These are phyloP conservation scores for Cromileptes altivelis DNA, from an alignment of 2,113 vertebrate species.

Conservation along the genomic window DNA sequence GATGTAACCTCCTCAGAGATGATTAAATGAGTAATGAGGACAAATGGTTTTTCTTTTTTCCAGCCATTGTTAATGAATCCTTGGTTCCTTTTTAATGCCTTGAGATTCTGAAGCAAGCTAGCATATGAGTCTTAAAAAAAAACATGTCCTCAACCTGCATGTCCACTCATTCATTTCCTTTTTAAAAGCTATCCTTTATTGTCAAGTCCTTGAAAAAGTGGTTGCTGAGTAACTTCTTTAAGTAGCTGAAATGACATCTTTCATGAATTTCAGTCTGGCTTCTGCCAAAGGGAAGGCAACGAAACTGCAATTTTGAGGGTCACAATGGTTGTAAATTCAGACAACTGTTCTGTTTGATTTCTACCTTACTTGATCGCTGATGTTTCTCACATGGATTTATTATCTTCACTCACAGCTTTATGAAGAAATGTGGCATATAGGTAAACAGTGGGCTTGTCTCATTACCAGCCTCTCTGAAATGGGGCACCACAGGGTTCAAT, in stretches of 20 bases:
- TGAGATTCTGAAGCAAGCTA: neutral
- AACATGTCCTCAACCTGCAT: neutral
- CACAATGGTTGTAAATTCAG: neutral
- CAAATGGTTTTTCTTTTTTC: neutral
- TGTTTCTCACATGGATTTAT: neutral
- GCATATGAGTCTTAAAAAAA: neutral
- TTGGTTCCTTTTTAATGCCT: neutral
- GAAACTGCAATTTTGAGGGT: conserved; percentile 1
- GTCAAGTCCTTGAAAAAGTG: conserved; percentile 20
- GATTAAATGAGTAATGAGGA: conserved; percentile 3
- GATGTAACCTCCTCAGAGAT: neutral
- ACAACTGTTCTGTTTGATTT: conserved; percentile 10
- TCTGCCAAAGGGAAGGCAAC: neutral
- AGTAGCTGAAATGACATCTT: conserved; percentile 24
- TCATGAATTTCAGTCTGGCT: neutral
- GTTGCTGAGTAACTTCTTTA: conserved; percentile 3
- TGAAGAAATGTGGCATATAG: neutral
- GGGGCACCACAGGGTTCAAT: neutral
- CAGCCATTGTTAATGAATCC: neutral
- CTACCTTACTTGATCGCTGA: neutral
- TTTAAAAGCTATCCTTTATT: conserved; percentile 9
- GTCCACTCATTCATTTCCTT: conserved; percentile 8
- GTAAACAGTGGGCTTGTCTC: neutral
- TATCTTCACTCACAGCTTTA: neutral
- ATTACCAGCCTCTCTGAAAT: neutral